Percentiles rank a stretch among this genome's conserved stretches.
phyloP scores from a whole-genome alignment of 92 coral and sea anemone species.

The Parazoanthus atlanticus region DNA sequence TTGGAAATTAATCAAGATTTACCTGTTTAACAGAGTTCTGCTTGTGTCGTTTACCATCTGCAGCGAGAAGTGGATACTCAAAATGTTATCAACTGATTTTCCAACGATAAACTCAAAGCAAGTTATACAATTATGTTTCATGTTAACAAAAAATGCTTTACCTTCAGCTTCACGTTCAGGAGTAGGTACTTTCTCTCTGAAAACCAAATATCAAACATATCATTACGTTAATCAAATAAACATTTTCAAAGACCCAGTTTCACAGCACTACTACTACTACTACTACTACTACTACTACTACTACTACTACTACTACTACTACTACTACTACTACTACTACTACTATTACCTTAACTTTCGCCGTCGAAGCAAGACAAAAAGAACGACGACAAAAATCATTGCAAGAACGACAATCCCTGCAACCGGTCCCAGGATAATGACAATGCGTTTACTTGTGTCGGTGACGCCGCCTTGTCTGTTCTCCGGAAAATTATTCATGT shows the following conservation, averaged over 20 bases:
- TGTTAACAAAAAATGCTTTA: background rate
- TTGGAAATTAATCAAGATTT: background rate
- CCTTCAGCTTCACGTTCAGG: background rate
- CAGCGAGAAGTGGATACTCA: background rate
- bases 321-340: too few species aligned
- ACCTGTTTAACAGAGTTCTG: background rate
- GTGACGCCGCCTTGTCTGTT: background rate
- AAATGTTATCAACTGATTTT: background rate
- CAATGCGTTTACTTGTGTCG: background rate
- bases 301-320: too few species aligned
- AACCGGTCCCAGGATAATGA: background rate
- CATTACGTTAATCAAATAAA: background rate
- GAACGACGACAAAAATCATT: background rate
- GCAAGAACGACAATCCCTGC: slow-evolving; percentile 5
- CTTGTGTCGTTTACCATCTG: background rate
- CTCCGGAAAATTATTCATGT: background rate
- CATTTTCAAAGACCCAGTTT: background rate
- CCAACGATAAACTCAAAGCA: background rate
- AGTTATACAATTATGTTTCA: background rate
- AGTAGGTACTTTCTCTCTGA: background rate
- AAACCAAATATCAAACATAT: background rate
- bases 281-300: too few species aligned
- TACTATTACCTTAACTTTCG: background rate
- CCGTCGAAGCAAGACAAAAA: background rate
- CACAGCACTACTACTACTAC: too few species aligned